Percentiles rank a stretch among this genome's conserved stretches.
Evolutionary conservation across 2,888 invertebrate genomes (phyloP).

Genomic region (Eurois occulta): DNA sequence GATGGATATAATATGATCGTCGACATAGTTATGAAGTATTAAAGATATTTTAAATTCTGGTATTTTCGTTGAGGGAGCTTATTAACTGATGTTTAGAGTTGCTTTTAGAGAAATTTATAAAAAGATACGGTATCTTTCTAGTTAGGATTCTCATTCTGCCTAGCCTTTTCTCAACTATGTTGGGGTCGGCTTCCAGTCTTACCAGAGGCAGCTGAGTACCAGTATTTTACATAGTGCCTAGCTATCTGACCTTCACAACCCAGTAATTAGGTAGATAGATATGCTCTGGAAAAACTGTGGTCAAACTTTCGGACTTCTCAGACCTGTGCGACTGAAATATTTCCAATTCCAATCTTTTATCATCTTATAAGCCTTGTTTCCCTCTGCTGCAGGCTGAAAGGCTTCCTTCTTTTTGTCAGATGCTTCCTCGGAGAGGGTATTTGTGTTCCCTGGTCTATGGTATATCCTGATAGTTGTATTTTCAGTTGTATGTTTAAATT

Average conservation of each 20-base stretch:
- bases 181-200: neutral
- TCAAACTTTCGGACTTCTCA: neutral
- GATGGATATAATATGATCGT: conserved; percentile 42
- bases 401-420: neutral
- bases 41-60: conserved; percentile 25
- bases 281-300: neutral
- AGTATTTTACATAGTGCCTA: neutral
- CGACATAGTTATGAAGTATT: conserved; percentile 38
- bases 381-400: neutral
- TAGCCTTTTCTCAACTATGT: neutral
- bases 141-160: neutral
- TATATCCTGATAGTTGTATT: no score
- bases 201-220: neutral
- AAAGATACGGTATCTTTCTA: neutral
- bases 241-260: neutral
- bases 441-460: neutral
- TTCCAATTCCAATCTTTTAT: neutral
- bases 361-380: neutral
- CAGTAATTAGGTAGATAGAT: neutral
- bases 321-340: neutral
- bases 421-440: neutral
- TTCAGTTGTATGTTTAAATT: neutral
- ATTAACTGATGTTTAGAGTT: neutral
- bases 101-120: no score
- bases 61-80: neutral